Base-by-base conservation (phyloP, 2,113 vertebrate species). In the Hirundichthys speculiger region DNA sequence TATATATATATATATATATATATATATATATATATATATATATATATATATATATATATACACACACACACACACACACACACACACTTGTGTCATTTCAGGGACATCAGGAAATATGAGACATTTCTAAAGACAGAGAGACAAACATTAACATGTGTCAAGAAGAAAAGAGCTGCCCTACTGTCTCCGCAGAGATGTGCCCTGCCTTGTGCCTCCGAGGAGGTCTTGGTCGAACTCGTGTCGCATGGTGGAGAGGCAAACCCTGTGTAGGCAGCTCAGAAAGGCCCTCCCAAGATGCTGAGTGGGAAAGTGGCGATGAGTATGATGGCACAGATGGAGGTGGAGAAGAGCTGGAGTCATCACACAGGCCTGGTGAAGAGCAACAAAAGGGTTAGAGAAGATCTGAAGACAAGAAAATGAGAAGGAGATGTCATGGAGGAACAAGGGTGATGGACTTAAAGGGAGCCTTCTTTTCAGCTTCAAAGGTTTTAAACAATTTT, bases 261-360 rank as follows among this genome's bases (percentile, higher is more conserved):
- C 95, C 94, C 15, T 94, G 94, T 1, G 94, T 95, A 2, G 95
- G 95, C 71, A 95, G 90, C 68, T 93, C 93, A 0, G 92, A 90
- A 43, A 96, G 84, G 14, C 91, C 93, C 80, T 96, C 95, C 87
- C 94, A 94, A 52, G 94, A 95, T 21, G 91, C 90, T 0, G 93
- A 89, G 70, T 84, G 91, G 62, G 92, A 91, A 3, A 92, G 85
- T 2, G 93, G 92, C 7, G 86, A 92, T 59, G 89, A 89, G 60
- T 90, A 92, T 0, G 90, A 88, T 2, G 92, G 91, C 46, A 84
- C 59, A 1, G 93, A 93, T 12, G 94, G 92, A 1, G 94, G 94
- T 1, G 91, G 89, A 12, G 89, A 90, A 54, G 89, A 91, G 73
- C 90, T 89, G 77, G 87, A 91, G 78, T 92, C 90, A 13, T 90